Evolutionary conservation across 1,140 invertebrate species (phyloP), one percentile per base, ranked within the genome.

Genomic region (Drosophila nannoptera): DNA sequence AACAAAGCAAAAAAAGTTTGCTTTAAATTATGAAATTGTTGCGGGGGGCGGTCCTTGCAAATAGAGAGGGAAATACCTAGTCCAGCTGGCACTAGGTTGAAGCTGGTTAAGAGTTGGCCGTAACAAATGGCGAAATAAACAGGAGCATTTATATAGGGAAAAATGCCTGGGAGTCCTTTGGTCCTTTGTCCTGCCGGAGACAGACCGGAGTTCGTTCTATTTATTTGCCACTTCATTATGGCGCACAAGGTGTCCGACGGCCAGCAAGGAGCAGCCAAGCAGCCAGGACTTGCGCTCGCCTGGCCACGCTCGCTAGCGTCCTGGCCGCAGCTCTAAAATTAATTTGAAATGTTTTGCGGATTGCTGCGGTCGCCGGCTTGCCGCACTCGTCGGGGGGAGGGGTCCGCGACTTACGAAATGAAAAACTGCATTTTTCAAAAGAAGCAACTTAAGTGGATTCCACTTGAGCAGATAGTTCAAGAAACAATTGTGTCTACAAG

Each of bases 221-320:
- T 84, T 84, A 86, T 83, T 86, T 80, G 76, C 73, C 65, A 80
- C 80, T 80, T 83, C 76, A 83, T 83, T 83, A 83, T 76, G n/a
- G 80, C 69, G 40, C 55, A 50, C 54, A 67, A 70, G 75, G 75
- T 70, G 60, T 49, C 22, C 58, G 7, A 38, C 5, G 50, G 48
- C 43, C 46, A 49, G 53, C 50, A 48, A 29, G 40, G 31, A 12
- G 46, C 42, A 66, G 8, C 49, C 43, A 40, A 60, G 62, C 49
- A 31, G 43, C 38, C 36, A 58, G 42, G 53, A 70, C 36, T 55
- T n/a, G 43, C 33, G 67, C 45, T 60, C 75, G 73, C 66, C 31
- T 56, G 59, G 49, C 49, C 65, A 69, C 3, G 22, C 22, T 22
- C 22, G 61, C 42, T 40, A n/a, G n/a, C 16, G 55, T 35, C 40